Evolutionary conservation across 2,113 vertebrate genomes (phyloP).

Genomic region (Phrynocephalus versicolor): DNA sequence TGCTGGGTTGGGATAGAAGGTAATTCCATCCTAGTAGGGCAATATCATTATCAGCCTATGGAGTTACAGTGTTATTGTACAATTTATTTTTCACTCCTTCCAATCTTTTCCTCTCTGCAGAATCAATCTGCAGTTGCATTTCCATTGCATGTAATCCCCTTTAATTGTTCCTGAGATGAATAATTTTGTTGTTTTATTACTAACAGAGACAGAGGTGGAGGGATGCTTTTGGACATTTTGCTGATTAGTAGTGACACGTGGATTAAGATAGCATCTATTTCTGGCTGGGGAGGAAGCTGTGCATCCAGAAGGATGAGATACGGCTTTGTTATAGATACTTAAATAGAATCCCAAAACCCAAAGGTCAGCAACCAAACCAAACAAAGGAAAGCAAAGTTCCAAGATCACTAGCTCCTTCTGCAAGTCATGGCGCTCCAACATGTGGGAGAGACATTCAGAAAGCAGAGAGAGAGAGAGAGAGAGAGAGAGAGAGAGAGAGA

Average conservation of each 20-base stretch:
- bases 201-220: slow-evolving; percentile 54
- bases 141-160: slow-evolving; percentile 65
- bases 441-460: too few relatives aligned
- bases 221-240: slow-evolving; percentile 71
- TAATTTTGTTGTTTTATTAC: slow-evolving; percentile 47
- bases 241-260: slow-evolving; percentile 84
- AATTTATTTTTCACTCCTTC: slow-evolving; percentile 60
- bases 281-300: slow-evolving; percentile 67
- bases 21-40: slow-evolving; percentile 76
- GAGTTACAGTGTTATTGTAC: slow-evolving; percentile 60
- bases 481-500: too few relatives aligned
- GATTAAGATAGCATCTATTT: slow-evolving; percentile 78
- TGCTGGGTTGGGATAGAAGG: slow-evolving; percentile 82
- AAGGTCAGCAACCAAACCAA: too few relatives aligned
- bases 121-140: slow-evolving; percentile 59
- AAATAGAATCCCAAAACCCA: slow-evolving; percentile 38
- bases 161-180: slow-evolving; percentile 67
- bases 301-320: slow-evolving; percentile 66
- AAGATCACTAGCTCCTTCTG: too few relatives aligned
- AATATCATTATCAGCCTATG: slow-evolving; percentile 76
- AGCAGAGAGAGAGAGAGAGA: too few relatives aligned
- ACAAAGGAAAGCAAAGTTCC: too few relatives aligned
- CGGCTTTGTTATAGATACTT: slow-evolving; percentile 67
- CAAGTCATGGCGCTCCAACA: too few relatives aligned
- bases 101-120: slow-evolving; percentile 59